Base-by-base conservation (phyloP, 2,113 vertebrate genomes). In the Colaptes auratus region DNA sequence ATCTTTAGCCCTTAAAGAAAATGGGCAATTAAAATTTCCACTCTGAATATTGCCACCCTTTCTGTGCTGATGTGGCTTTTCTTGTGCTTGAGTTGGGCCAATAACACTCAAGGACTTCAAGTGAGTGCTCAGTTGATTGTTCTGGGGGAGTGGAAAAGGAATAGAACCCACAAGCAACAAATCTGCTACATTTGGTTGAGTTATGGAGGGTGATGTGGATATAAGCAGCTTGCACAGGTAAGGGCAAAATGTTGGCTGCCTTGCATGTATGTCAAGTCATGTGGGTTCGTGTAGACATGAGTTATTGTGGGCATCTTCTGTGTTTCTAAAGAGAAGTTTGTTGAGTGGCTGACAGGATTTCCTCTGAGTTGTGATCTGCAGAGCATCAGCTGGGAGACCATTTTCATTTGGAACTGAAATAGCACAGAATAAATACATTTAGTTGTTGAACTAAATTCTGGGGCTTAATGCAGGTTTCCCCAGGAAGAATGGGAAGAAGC, bases 381-480 rank as follows among this genome's bases (percentile, higher is more conserved):
- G 46, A 74, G 33, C 39, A 55, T 93, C 92, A 95, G 48, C 69
- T 89, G 64, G 33, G 30, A 96, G 85, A 94, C 79, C 67, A 44
- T 88, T 86, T 78, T 76, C 33, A 93, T 86, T 72, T 95, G 82
- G 69, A 94, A 86, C 39, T 56, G 36, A 93, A 94, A 79, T 42
- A 84, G 90, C 36, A 83, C 42, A 52, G 63, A 88, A 91, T 65
- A 94, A 95, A 93, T 82, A 67, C 30, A 21, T 35, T 95, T 92
- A 71, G 85, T 78, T 18, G 2, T 96, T 96, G 93, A 76, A 87
- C 64, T 90, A 82, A 90, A 94, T 90, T 78, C 74, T 65, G 73
- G 64, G 63, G 70, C 79, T 55, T 92, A 97, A 96, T 86, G 66
- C 91, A 96, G 93, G 93, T 94, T 91, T 94, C 81, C 42, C 46